Conservation (phyloP, 2,113 vertebrate species). For the Suncus etruscus region DNA sequence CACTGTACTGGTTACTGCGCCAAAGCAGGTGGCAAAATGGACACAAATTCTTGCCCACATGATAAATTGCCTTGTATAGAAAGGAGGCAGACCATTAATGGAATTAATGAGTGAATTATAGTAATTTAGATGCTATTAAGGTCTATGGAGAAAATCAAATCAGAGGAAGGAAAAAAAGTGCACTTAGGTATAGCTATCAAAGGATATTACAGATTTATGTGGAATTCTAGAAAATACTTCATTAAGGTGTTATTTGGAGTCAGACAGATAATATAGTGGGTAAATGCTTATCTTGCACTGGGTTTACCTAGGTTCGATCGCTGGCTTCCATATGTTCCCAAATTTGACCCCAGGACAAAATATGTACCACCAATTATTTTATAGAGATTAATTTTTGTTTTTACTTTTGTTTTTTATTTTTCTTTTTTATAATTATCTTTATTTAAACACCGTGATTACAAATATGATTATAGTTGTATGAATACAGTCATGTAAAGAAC, state of each 20-base stretch:
- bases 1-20: neutral
- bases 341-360: neutral
- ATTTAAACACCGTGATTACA: no score
- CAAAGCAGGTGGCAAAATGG: neutral
- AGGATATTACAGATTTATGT: neutral
- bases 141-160: conserved; percentile 19
- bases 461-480: no score
- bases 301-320: no score
- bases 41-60: neutral
- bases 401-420: no score
- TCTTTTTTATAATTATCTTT: no score
- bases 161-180: neutral
- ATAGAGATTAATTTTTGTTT: no score
- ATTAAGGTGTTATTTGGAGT: no score
- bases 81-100: neutral
- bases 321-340: no score
- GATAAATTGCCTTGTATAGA: neutral
- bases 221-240: no score
- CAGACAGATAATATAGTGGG: no score
- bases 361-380: neutral
- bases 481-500: no score
- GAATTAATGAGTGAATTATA: conserved; percentile 1
- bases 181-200: neutral
- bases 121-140: conserved; percentile 20
- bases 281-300: no score